A percentile compares a stretch with the other conserved stretches of the same genome.
Conservation (phyloP, 2,888 invertebrate genomes). For the Drosophila atripex region DNA sequence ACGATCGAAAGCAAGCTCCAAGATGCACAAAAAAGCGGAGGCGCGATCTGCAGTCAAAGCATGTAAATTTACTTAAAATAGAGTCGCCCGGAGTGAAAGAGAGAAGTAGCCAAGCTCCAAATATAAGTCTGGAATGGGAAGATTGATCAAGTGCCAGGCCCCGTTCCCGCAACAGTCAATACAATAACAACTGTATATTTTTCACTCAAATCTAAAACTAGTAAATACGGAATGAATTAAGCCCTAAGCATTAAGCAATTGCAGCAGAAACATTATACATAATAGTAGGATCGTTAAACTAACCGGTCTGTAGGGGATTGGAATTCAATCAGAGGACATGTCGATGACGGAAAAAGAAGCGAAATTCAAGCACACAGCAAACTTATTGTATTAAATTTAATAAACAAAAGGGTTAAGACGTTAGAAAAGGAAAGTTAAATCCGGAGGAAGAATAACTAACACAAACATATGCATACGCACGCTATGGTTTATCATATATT, state of each 20-base stretch:
- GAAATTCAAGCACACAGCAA: constrained; percentile 65
- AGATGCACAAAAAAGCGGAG: not conserved
- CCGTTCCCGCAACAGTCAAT: constrained; percentile 33
- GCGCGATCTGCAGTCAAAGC: constrained; percentile 42
- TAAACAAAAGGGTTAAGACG: constrained; percentile 27
- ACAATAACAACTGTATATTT: constrained; percentile 66
- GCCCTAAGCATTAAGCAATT: constrained; percentile 28
- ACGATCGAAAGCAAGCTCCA: not conserved
- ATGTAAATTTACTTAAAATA: constrained; percentile 63
- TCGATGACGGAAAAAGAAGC: constrained; percentile 17
- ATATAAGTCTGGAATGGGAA: constrained; percentile 3
- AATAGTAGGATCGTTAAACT: constrained; percentile 1
- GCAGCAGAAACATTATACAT: constrained; percentile 15
- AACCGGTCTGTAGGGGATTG: constrained; percentile 1
- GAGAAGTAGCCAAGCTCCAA: constrained; percentile 9
- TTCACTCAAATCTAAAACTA: constrained; percentile 72
- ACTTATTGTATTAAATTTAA: constrained; percentile 75
- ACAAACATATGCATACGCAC: constrained; percentile 49
- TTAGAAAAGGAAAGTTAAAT: constrained; percentile 14
- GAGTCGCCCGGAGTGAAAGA: constrained; percentile 8
- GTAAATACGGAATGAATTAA: constrained; percentile 48
- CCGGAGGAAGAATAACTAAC: constrained; percentile 32
- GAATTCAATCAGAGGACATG: constrained; percentile 6
- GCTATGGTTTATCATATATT: constrained; percentile 54
- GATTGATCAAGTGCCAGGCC: not conserved